Conservation (phyloP, 2,797 vertebrate species). For the Macropus fuliginosus region DNA sequence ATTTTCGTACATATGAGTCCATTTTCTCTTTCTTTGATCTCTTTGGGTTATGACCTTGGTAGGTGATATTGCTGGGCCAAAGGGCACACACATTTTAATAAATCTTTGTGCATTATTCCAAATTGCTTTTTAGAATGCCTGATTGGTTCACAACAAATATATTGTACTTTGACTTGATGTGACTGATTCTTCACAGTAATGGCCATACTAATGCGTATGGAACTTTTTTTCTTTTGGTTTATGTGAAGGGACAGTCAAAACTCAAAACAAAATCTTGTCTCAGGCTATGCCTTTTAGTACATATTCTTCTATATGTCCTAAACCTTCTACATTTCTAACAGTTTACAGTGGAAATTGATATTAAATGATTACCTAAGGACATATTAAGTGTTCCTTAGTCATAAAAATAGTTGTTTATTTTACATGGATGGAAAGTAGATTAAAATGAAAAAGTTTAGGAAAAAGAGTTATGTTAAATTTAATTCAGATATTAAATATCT, state of each 20-base stretch:
- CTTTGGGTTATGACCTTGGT: neutral
- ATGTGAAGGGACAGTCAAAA: neutral
- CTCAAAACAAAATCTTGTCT: neutral
- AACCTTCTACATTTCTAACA: neutral
- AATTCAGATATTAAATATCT: neutral
- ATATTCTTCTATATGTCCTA: neutral
- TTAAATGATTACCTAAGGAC: neutral
- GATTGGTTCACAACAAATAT: neutral
- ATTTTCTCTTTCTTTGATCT: neutral
- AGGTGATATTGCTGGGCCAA: neutral
- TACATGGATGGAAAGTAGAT: neutral
- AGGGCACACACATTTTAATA: neutral
- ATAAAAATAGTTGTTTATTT: neutral
- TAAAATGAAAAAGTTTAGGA: neutral
- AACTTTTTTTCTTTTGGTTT: neutral
- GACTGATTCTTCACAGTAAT: neutral
- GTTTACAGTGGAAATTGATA: neutral
- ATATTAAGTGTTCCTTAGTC: neutral
- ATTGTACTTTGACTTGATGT: neutral
- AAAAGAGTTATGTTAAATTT: neutral
- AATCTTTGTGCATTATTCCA: neutral
- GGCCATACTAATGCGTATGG: neutral
- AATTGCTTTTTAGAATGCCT: neutral
- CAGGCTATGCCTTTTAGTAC: neutral
- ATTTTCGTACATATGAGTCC: neutral